A percentile compares a stretch with the other conserved stretches of the same genome.
Conservation (phyloP, 2,113 vertebrate species). For the Rhipidura dahli region DNA sequence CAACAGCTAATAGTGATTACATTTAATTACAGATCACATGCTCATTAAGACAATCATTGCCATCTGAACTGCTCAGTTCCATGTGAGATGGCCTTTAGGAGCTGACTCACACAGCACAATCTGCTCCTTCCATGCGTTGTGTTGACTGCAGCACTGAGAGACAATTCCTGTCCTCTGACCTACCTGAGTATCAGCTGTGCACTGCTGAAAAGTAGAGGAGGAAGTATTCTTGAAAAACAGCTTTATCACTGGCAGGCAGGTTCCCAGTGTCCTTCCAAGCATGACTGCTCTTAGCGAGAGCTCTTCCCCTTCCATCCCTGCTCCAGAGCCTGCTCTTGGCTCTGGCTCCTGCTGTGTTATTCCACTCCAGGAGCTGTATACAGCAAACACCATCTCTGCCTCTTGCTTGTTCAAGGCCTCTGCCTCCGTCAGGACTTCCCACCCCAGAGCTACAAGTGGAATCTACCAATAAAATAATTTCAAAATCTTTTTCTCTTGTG, state of each 20-base stretch:
- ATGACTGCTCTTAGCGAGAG: accelerated
- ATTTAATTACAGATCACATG: background rate
- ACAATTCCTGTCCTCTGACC: background rate
- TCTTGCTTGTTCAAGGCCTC: background rate
- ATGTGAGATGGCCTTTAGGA: background rate
- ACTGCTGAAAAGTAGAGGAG: background rate
- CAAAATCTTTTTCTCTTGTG: background rate
- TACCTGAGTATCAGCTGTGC: background rate
- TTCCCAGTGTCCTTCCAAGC: background rate
- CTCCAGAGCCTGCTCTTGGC: background rate
- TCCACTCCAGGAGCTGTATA: background rate
- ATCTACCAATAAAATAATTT: too few species aligned
- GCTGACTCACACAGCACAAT: background rate
- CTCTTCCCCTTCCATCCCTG: background rate
- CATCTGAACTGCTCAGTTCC: background rate
- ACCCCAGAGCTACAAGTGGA: background rate
- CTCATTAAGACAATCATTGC: background rate
- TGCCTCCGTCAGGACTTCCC: background rate
- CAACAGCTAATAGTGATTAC: background rate
- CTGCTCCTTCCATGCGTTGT: background rate
- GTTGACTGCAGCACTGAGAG: background rate
- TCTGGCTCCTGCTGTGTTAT: background rate
- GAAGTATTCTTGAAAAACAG: background rate
- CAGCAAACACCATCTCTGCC: background rate
- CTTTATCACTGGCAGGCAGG: background rate